Evolutionary conservation across 2,888 invertebrate genomes (phyloP).

Genomic region (Parnassius orleans): DNA sequence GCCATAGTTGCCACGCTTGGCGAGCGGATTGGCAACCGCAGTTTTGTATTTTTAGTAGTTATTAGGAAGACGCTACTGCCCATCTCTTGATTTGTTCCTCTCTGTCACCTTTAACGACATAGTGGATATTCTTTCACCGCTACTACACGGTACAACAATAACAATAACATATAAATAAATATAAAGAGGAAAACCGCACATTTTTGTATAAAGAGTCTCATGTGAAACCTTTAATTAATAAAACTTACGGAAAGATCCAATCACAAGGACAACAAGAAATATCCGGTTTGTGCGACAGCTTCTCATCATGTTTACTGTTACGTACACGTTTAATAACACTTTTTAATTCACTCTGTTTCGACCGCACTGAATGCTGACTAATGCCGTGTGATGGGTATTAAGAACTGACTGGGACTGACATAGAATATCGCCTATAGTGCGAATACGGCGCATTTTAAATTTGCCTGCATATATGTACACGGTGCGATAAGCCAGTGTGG

Average conservation of each 20-base stretch:
- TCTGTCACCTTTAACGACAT: too few relatives aligned
- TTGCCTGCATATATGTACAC: background rate
- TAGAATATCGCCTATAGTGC: background rate
- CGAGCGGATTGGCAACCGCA: too few relatives aligned
- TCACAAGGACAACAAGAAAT: slow-evolving; percentile 23
- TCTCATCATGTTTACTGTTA: slow-evolving; percentile 17
- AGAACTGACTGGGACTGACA: background rate
- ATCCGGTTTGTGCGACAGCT: slow-evolving; percentile 7
- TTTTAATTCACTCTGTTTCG: background rate
- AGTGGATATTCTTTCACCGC: too few relatives aligned
- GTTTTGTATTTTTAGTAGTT: too few relatives aligned
- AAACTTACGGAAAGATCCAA: slow-evolving; percentile 27
- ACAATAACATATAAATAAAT: background rate
- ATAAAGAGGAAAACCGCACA: slow-evolving; percentile 2
- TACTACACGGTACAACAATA: too few relatives aligned
- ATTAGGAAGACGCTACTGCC: too few relatives aligned
- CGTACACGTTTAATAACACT: slow-evolving; percentile 6
- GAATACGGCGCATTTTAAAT: background rate
- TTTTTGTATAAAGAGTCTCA: slow-evolving; percentile 1
- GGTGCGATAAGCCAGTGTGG: background rate
- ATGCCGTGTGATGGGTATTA: background rate
- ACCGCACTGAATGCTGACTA: background rate
- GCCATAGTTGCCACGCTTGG: too few relatives aligned
- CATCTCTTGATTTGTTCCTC: too few relatives aligned
- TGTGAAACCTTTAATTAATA: background rate